phyloP scores from a whole-genome alignment of 2,113 vertebrate species.

The Ramphastos sulfuratus region DNA sequence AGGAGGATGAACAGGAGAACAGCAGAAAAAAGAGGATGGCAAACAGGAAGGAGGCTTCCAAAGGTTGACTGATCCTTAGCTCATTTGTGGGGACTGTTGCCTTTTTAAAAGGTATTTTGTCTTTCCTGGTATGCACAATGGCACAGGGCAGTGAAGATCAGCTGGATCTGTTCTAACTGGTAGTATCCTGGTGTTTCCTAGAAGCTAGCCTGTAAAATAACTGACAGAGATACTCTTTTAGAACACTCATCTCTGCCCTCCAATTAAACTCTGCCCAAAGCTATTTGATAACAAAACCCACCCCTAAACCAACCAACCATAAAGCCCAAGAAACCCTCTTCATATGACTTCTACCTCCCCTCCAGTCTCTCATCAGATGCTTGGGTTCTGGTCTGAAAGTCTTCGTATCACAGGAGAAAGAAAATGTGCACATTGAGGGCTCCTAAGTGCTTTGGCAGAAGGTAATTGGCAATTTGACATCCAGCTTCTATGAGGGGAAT shows the following conservation, averaged over 20 bases:
- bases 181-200: background rate
- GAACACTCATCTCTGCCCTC: background rate
- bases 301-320: background rate
- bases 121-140: background rate
- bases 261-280: background rate
- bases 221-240: background rate
- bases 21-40: background rate
- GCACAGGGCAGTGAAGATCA: background rate
- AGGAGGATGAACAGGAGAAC: background rate
- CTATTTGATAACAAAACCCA: background rate
- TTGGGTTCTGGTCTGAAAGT: background rate
- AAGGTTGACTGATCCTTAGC: background rate
- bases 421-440: background rate
- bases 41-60: background rate
- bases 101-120: background rate
- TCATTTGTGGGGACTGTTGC: background rate
- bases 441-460: background rate
- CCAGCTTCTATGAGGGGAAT: background rate
- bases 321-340: background rate
- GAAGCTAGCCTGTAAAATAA: background rate
- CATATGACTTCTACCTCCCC: background rate
- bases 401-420: background rate
- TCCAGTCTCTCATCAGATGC: background rate
- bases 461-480: background rate
- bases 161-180: background rate